Evolutionary conservation across 1,140 invertebrate genomes (phyloP), one percentile per base, ranked within the genome.

Genomic region (Wiebesia pumilae): DNA sequence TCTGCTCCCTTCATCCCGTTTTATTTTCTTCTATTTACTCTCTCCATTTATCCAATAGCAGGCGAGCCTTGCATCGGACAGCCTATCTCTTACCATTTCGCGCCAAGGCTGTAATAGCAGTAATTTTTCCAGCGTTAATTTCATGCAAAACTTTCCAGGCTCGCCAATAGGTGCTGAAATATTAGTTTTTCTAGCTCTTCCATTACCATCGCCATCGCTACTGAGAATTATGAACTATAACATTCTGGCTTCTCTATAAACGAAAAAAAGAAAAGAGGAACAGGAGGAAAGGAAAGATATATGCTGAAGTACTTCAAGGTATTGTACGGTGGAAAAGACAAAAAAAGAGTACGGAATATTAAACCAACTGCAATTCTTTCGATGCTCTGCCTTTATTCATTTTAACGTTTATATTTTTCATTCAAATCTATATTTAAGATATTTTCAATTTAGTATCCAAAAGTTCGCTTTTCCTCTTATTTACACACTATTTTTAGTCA

Each of bases 51-150:
- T 33, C n/a, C 21, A 24, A 27, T 62, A 27, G 27, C 24, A 27
- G 58, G 3, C 21, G 58, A 62, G 58, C 3, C 58, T 10, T 62
- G 58, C 58, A 19, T 24, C 43, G 40, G 30, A 43, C 40, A 38
- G 67, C 35, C 43, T 21, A 33, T 71, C 81, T 83, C 30, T 19
- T 54, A 54, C 43, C 16, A 69, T 10, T 14, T 27, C 3, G 10
- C 30, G n/a, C 54, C 86, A 82, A 62, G 58, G 24, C 27, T 62
- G 87, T 90, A 91, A 90, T 91, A 89, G 90, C 88, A 87, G 89
- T 91, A 88, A 91, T 91, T 91, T 91, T 91, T 91, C 88, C 86
- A 87, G 86, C 87, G 87, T 90, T 91, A 90, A 91, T 91, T 91
- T 91, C 87, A 90, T 89, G 90, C 90, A 89, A 90, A 91, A 91